A percentile compares a stretch with the other conserved stretches of the same genome.
phyloP scores from a whole-genome alignment of 1,140 invertebrate genomes.

The Drosophila miranda region DNA sequence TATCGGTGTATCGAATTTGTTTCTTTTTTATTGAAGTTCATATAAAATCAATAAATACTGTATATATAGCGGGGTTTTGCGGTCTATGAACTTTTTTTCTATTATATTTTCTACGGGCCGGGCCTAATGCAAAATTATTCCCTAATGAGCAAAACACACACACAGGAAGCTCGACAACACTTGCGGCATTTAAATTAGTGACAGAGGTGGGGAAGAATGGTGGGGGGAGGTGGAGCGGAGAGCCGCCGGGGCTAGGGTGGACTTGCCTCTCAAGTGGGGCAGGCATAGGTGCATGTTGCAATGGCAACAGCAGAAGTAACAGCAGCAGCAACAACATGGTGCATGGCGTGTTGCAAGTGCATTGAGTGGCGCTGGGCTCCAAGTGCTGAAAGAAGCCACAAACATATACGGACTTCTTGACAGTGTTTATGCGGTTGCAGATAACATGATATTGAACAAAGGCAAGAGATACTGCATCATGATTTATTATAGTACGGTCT shows the following conservation, averaged over 20 bases:
- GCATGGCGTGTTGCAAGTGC: constrained; percentile 60
- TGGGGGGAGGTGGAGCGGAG: neutral
- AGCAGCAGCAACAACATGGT: constrained; percentile 33
- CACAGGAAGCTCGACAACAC: constrained; percentile 73
- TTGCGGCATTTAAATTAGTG: constrained; percentile 75
- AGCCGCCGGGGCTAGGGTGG: neutral
- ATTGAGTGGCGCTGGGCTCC: constrained; percentile 59
- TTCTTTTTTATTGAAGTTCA: constrained; percentile 52
- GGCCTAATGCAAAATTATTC: constrained; percentile 60
- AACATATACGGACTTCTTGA: constrained; percentile 45
- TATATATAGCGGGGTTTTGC: constrained; percentile 4
- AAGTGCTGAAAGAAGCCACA: constrained; percentile 70
- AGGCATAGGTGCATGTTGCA: constrained; percentile 67
- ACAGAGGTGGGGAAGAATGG: constrained; percentile 4
- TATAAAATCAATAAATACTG: constrained; percentile 63
- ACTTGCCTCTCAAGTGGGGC: constrained; percentile 55
- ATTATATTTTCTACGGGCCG: constrained; percentile 16
- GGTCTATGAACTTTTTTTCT: constrained; percentile 26
- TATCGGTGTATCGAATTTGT: constrained; percentile 17
- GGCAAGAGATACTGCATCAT: neutral
- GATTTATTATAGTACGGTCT: neutral
- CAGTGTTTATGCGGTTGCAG: constrained; percentile 16
- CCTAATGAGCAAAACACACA: constrained; percentile 62
- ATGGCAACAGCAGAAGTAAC: constrained; percentile 15
- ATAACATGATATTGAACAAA: neutral